Evolutionary conservation across 1,140 invertebrate species (phyloP), one percentile per base, ranked within the genome.

Genomic region (Pachypeltis micranthus): DNA sequence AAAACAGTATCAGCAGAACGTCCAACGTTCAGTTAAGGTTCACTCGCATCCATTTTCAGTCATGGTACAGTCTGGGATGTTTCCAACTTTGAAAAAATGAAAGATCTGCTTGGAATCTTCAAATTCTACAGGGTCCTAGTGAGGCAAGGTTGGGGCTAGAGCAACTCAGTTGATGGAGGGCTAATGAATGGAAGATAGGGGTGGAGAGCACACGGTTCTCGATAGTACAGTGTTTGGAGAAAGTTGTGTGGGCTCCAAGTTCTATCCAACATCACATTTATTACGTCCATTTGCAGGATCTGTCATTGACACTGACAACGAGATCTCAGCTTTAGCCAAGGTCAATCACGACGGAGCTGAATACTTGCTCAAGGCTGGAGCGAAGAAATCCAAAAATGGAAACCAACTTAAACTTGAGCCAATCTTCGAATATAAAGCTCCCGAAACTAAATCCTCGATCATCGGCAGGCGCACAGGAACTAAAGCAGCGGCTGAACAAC

Each of bases 391-490:
- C 56, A 83, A 82, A 10, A 74, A 74, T 51, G 74, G 75, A 0
- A 69, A 71, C 26, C 72, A 74, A 58, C 66, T 70, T 26, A 80
- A 82, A 2, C 87, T 84, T 70, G 83, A 78, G 62, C 87, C 87
- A 0, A 67, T 87, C 0, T 72, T 90, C 21, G 83, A 88, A 68
- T 86, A 85, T 69, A 78, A 79, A 70, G 64, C 81, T 47, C 81
- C 86, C 1, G 75, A 79, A 19, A 25, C 27, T 29, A 62, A 64
- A 19, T 59, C 57, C 2, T 29, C 24, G 39, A 55, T 61, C 19
- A 59, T 67, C 55, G 64, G 75, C 79, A 61, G 67, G 77, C 47
- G 47, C 47, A 66, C 72, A 74, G 67, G 75, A 75, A 56, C 68
- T 73, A 1, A 65, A 70, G 10, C 69, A 63, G 44, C 59, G 59